Conservation (phyloP, 2,113 vertebrate species). For the Calidris pygmaea region DNA sequence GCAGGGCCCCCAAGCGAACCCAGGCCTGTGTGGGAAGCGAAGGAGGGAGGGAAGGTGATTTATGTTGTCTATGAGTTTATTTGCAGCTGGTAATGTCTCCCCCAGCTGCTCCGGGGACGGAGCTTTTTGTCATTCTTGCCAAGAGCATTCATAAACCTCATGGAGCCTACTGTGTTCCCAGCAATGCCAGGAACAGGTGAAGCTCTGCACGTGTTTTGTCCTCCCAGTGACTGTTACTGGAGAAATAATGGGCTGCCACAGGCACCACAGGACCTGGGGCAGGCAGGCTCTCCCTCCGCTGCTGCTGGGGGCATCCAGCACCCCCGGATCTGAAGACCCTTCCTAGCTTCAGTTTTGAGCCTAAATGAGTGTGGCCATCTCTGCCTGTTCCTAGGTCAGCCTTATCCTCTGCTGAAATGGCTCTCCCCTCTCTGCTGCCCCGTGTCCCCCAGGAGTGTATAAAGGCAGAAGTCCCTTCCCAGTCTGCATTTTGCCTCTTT, state of each 20-base stretch:
- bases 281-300: background rate
- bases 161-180: background rate
- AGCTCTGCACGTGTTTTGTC: background rate
- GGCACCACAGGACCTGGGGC: background rate
- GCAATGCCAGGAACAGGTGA: background rate
- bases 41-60: background rate
- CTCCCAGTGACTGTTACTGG: background rate
- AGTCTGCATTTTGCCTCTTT: background rate
- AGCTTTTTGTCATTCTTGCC: background rate
- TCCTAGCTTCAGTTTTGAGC: background rate
- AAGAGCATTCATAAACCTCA: accelerated
- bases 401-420: background rate
- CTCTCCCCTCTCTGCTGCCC: background rate
- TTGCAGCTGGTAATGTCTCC: background rate
- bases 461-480: background rate
- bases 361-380: background rate
- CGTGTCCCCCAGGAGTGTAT: background rate
- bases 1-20: background rate
- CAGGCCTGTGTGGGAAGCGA: background rate
- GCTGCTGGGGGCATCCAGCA: background rate
- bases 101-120: background rate
- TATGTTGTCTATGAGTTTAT: background rate
- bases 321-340: background rate
- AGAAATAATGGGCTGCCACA: background rate
- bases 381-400: background rate